Evolutionary conservation across 2,888 invertebrate genomes (phyloP).

Genomic region (Nephrotoma guestfalica): DNA sequence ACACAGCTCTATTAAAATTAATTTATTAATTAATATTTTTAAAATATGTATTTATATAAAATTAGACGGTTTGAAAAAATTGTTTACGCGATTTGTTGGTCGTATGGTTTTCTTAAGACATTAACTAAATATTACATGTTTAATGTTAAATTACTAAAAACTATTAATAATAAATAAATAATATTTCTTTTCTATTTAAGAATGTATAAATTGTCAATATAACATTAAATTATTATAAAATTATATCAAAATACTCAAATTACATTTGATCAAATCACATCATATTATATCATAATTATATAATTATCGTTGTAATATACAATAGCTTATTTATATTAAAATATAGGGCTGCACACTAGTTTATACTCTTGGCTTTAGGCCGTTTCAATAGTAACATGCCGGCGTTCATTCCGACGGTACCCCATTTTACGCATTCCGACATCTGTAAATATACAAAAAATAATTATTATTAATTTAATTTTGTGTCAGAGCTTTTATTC

Average conservation of each 20-base stretch:
- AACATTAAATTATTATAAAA: neutral
- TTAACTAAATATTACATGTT: neutral
- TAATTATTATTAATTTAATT: neutral
- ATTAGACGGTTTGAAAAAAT: neutral
- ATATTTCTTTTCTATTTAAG: neutral
- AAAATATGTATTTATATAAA: neutral
- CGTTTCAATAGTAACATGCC: slow-evolving; percentile 47
- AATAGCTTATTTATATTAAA: neutral
- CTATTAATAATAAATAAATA: neutral
- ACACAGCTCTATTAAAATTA: neutral
- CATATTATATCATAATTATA: neutral
- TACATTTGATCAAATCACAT: neutral
- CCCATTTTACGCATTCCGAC: slow-evolving; percentile 56
- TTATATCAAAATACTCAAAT: neutral
- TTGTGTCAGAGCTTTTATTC: no score
- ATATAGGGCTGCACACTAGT: neutral
- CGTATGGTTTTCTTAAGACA: neutral
- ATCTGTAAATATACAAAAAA: slow-evolving; percentile 38
- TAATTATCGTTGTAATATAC: neutral
- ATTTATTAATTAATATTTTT: neutral
- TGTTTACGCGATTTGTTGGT: neutral
- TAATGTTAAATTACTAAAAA: no score
- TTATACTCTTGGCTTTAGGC: slow-evolving; percentile 18
- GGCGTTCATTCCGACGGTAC: slow-evolving; percentile 53
- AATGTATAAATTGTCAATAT: neutral